phyloP scores from a whole-genome alignment of 2,113 vertebrate genomes.

The Cygnus buccinator region DNA sequence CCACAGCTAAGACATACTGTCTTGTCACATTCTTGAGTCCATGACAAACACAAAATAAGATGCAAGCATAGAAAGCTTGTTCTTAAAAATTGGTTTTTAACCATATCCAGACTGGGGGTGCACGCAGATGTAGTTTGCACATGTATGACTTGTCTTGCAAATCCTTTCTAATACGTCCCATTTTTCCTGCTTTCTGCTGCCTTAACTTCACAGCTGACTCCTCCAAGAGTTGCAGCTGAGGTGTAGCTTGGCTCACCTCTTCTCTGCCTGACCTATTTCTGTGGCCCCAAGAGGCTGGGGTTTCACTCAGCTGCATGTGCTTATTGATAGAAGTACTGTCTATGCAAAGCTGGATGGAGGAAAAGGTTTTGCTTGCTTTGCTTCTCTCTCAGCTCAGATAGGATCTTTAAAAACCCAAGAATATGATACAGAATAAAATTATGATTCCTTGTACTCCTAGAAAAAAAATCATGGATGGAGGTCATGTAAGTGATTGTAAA shows the following conservation, averaged over 20 bases:
- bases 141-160: background rate
- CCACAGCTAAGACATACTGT: background rate
- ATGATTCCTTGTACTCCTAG: background rate
- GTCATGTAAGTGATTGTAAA: background rate
- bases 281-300: background rate
- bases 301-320: background rate
- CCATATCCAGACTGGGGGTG: background rate
- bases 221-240: conserved; percentile 49
- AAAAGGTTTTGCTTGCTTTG: background rate
- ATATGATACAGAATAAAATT: background rate
- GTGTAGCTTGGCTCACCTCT: conserved; percentile 56
- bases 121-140: background rate
- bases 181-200: conserved; percentile 5
- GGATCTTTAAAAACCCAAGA: background rate
- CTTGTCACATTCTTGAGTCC: conserved; percentile 7
- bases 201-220: conserved; percentile 32
- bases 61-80: background rate
- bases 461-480: background rate
- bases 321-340: background rate
- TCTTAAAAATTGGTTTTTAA: conserved; percentile 8
- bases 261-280: background rate
- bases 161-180: background rate
- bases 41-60: conserved; percentile 1
- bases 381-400: background rate
- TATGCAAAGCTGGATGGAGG: background rate